Percentiles rank a stretch among this genome's conserved stretches.
Evolutionary conservation across 2,113 vertebrate genomes (phyloP).

Genomic region (Irena cyanogastra): DNA sequence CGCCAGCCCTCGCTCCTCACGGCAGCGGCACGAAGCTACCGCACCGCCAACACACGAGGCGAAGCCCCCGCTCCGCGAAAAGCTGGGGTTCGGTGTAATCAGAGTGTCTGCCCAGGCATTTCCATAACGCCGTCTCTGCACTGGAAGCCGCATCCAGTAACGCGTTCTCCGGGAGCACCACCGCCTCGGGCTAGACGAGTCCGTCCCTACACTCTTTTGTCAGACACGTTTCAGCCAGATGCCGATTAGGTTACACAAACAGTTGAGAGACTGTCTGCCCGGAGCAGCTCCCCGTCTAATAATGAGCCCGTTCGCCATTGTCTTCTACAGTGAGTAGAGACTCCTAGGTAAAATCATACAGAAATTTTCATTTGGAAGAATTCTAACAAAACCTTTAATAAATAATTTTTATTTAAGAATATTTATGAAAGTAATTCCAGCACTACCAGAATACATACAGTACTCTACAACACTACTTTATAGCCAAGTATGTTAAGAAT

Average conservation of each 20-base stretch:
- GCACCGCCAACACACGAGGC: rapidly evolving
- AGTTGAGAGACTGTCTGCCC: not conserved
- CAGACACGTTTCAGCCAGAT: not conserved
- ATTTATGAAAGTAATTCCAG: no score
- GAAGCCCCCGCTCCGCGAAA: rapidly evolving
- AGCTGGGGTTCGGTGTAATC: rapidly evolving
- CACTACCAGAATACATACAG: rapidly evolving
- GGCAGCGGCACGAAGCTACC: not conserved
- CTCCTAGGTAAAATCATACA: not conserved
- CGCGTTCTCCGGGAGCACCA: not conserved
- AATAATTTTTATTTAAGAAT: no score
- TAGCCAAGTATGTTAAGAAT: rapidly evolving
- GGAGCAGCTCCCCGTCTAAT: not conserved
- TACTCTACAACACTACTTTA: not conserved
- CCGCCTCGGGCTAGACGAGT: not conserved
- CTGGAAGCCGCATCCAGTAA: rapidly evolving
- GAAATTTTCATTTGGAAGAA: not conserved
- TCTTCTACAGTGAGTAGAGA: rapidly evolving
- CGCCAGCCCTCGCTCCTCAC: no score
- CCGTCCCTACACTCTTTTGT: rapidly evolving
- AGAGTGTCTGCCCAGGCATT: rapidly evolving
- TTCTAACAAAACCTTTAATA: not conserved
- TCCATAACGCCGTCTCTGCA: rapidly evolving
- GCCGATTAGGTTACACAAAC: not conserved
- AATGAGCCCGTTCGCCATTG: not conserved